These are phyloP conservation scores for Cephus sareptanus DNA, from an alignment of 2,888 invertebrate genomes.

Conservation along the genomic window DNA sequence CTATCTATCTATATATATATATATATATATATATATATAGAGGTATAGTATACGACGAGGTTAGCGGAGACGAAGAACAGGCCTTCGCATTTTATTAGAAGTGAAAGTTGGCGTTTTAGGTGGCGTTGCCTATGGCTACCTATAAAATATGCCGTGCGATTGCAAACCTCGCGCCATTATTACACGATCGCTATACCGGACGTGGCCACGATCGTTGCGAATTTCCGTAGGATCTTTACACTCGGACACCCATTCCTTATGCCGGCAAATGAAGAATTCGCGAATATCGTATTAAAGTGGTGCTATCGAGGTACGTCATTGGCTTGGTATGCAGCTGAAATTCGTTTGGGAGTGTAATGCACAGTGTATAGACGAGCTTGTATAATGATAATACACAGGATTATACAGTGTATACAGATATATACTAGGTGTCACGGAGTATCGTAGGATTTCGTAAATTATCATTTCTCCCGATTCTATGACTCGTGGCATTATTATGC, in stretches of 20 bases:
- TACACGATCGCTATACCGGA: neutral
- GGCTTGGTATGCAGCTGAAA: neutral
- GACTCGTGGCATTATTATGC: neutral
- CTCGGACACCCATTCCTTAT: neutral
- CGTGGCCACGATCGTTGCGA: neutral
- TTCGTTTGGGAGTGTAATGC: neutral
- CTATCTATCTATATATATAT: neutral
- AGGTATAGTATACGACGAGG: slow-evolving; percentile 20
- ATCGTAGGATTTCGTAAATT: neutral
- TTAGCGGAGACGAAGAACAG: slow-evolving; percentile 27
- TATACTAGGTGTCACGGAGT: neutral
- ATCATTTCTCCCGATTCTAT: neutral
- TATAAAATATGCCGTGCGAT: neutral
- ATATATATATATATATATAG: no score
- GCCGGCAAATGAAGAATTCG: neutral
- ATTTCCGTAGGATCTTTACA: neutral
- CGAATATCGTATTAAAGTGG: neutral
- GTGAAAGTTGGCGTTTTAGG: slow-evolving; percentile 42
- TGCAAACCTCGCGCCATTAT: slow-evolving; percentile 1
- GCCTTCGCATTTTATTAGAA: slow-evolving; percentile 60
- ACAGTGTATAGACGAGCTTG: neutral
- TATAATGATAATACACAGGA: neutral
- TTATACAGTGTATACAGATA: neutral
- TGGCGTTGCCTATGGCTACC: slow-evolving; percentile 11
- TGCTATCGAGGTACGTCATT: no score